phyloP scores from a whole-genome alignment of 1,140 invertebrate species.

The Scaptomyza graminum region DNA sequence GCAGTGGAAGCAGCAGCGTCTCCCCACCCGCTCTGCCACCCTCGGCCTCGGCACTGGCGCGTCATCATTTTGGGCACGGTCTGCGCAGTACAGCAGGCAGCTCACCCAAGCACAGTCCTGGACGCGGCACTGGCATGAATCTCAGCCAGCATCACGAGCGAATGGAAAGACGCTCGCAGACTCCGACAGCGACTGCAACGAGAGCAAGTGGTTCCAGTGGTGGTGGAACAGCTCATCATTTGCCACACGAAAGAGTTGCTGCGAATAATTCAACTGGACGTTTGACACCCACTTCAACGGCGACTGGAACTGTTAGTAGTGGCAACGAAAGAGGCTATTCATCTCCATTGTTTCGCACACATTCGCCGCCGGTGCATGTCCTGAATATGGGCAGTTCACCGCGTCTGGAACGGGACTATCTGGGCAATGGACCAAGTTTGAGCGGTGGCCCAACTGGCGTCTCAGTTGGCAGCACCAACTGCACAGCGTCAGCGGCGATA shows the following conservation, averaged over 20 bases:
- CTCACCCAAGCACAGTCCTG: conserved; percentile 72
- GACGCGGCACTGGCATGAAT: conserved; percentile 50
- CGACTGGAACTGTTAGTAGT: conserved; percentile 26
- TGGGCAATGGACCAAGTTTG: conserved; percentile 69
- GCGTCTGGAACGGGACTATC: conserved; percentile 71
- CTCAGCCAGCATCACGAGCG: conserved; percentile 59
- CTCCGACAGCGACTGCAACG: conserved; percentile 65
- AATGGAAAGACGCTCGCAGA: conserved; percentile 66
- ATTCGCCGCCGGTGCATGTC: conserved; percentile 69
- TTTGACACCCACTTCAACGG: conserved; percentile 48
- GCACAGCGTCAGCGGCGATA: conserved; percentile 40
- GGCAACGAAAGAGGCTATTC: conserved; percentile 80
- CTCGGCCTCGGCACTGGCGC: conserved; percentile 43
- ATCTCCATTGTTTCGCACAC: conserved; percentile 76
- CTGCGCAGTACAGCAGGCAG: conserved; percentile 45
- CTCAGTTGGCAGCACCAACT: conserved; percentile 32
- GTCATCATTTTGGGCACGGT: conserved; percentile 63
- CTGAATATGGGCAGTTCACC: conserved; percentile 70
- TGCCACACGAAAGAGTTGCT: conserved; percentile 31
- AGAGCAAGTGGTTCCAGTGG: conserved; percentile 45
- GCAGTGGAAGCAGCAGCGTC: conserved; percentile 42
- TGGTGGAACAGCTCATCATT: conserved; percentile 37
- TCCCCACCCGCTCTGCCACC: conserved; percentile 65
- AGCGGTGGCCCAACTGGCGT: conserved; percentile 31
- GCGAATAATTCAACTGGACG: conserved; percentile 30